Base-by-base conservation (phyloP, 2,888 invertebrate species). In the Zhuqinia jingwanae region DNA sequence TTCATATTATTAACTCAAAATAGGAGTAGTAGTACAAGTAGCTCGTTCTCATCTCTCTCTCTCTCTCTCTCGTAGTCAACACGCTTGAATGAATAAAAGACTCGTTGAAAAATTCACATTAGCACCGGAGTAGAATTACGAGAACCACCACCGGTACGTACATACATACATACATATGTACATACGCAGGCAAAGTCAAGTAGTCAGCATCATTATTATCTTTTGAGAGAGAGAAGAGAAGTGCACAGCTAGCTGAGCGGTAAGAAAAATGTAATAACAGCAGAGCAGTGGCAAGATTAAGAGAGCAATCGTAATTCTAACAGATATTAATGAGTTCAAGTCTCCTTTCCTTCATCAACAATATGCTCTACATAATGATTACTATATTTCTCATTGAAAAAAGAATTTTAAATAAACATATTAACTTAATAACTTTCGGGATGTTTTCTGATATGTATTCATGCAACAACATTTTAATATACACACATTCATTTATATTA, bases 281-380 rank as follows among this genome's bases (percentile, higher is more conserved):
- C 65, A 68, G 47, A 47, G 47, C 27, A 50, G 36, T 47, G 47
- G 47, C 11, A 80, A 73, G 81, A 81, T 81, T 81, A 81, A 81
- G 60, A 70, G 73, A 60, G 73, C 81, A 73, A 81, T 81, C 73
- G 73, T 20, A 81, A 73, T 81, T 81, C 68, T 30, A 81, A 70
- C 73, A 81, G 73, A 81, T 81, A 81, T 81, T 80, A 80, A 80
- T 80, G 80, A 80, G 80, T 53, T 13, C 68, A 68, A 80, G 56
- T 80, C 58, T 63, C 65, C 27, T 63, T 42, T 53, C 75, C 77
- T 77, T 60, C 78, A 78, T 63, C 78, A 27, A 36, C 70, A 78
- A 30, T 63, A 60, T 78, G 78, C 78, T 78, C 78, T 36, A 68
- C 65, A 68, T 65, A 80, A 80, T 68, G 80, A 80, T 80, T 65